A percentile compares a stretch with the other conserved stretches of the same genome.
These are phyloP conservation scores for Pyxicephalus adspersus DNA, from an alignment of 2,113 vertebrate genomes.

Conservation along the genomic window DNA sequence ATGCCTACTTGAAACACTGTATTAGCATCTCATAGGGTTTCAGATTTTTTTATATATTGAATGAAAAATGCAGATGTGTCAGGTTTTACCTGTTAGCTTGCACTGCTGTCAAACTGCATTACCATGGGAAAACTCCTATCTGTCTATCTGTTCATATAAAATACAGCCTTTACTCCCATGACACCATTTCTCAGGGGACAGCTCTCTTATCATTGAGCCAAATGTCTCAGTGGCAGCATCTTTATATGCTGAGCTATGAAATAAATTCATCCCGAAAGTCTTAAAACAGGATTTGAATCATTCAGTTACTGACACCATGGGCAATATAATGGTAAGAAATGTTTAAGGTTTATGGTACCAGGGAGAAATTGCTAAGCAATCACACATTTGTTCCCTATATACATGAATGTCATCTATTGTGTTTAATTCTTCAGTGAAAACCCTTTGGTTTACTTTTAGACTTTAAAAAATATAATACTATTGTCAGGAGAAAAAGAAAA, in stretches of 20 bases:
- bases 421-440: too few species aligned
- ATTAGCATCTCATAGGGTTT: slow-evolving; percentile 2
- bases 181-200: slow-evolving; percentile 31
- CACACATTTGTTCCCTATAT: neutral
- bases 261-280: slow-evolving; percentile 1
- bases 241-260: slow-evolving; percentile 37
- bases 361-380: neutral
- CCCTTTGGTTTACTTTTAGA: too few species aligned
- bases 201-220: slow-evolving; percentile 43
- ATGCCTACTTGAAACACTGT: too few species aligned
- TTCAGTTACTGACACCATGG: neutral
- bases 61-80: slow-evolving; percentile 24
- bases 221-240: slow-evolving; percentile 32
- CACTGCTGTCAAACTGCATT: slow-evolving; percentile 30
- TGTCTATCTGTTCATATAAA: slow-evolving; percentile 40
- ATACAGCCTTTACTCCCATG: slow-evolving; percentile 37
- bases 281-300: neutral
- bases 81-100: slow-evolving; percentile 29
- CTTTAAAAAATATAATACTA: too few species aligned
- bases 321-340: neutral
- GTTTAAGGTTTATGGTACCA: neutral
- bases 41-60: slow-evolving; percentile 9
- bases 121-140: slow-evolving; percentile 9
- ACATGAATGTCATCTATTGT: too few species aligned
- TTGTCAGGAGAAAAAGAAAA: too few species aligned